Evolutionary conservation across 2,888 invertebrate genomes (phyloP), one percentile per base, ranked within the genome.

Genomic region (Athripsodes cinereus): DNA sequence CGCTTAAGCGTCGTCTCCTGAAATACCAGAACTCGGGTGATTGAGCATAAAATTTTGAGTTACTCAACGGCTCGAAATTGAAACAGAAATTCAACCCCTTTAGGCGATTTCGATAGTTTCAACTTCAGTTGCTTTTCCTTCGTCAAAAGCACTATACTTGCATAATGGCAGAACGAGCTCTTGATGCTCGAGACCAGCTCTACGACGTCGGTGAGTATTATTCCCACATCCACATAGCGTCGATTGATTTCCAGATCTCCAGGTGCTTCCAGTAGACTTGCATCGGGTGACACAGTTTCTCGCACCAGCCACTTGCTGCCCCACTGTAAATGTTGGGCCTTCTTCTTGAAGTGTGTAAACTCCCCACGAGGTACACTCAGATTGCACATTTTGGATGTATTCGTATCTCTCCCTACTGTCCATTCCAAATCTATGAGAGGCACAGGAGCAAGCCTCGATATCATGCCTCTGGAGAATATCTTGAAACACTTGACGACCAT

Each of bases 1-100:
- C 26, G 26, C 26, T 26, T 26, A 26, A 26, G 26, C 26, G 26
- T 26, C 20, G 52, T 60, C 56, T 59, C 34, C 35, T 62, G 62
- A 52, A 62, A 64, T 62, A 61, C 62, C 64, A 64, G 52, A 58
- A 60, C 51, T 55, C 58, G 35, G 46, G 56, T 55, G 49, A 62
- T 60, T 35, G 59, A 55, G 47, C 57, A 20, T 10, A 53, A 52
- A 18, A 47, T 57, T 49, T 47, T 49, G 54, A 64, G 58, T 31
- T 52, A 19, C 20, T 64, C 59, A 6, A 11, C 19, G n/a, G 57
- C 60, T 47, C 61, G 46, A n/a, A 34, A 57, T 19, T 54, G 50
- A 55, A 59, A 62, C 13, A 61, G 54, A 54, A 55, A 51, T 21
- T 62, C 46, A 59, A 60, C 54, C 35, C 60, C 60, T 58, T 62